Conservation (phyloP, 1,140 invertebrate species). For the Zaprionus inermis region DNA sequence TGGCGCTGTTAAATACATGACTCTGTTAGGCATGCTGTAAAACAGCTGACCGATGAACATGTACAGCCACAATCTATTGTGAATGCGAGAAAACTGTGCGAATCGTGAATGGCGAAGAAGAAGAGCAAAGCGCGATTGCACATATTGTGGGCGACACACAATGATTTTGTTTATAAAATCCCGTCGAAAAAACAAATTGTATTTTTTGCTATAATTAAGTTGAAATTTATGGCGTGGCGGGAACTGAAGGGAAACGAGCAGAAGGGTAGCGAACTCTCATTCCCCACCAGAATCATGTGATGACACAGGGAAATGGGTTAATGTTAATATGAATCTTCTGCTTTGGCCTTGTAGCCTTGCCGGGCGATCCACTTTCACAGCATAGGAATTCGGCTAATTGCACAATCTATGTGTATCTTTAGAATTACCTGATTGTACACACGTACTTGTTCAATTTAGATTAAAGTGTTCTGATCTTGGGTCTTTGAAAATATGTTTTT, state of each 20-base stretch:
- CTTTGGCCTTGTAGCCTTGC: slow-evolving; percentile 29
- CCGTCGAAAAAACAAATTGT: slow-evolving; percentile 59
- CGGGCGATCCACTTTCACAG: not conserved
- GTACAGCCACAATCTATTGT: slow-evolving; percentile 42
- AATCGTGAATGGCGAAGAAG: not conserved
- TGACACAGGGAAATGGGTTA: slow-evolving; percentile 62
- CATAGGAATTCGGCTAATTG: slow-evolving; percentile 12
- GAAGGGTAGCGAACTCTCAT: slow-evolving; percentile 22
- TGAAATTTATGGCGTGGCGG: not conserved
- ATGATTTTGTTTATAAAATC: slow-evolving; percentile 58
- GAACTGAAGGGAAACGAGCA: no score
- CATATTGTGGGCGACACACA: slow-evolving; percentile 50
- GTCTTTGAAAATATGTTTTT: slow-evolving; percentile 14
- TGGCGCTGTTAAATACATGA: not conserved
- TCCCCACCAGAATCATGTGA: slow-evolving; percentile 49
- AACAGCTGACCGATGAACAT: slow-evolving; percentile 31
- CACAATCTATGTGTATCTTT: slow-evolving; percentile 4
- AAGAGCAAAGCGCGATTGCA: slow-evolving; percentile 56
- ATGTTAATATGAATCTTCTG: no score
- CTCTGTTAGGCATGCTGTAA: not conserved
- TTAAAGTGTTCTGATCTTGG: not conserved
- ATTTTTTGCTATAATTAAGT: slow-evolving; percentile 24
- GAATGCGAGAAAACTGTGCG: slow-evolving; percentile 18
- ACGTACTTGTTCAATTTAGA: not conserved
- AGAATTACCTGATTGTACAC: not conserved